phyloP scores from a whole-genome alignment of 2,888 invertebrate species.

The Crioceris asparagi region DNA sequence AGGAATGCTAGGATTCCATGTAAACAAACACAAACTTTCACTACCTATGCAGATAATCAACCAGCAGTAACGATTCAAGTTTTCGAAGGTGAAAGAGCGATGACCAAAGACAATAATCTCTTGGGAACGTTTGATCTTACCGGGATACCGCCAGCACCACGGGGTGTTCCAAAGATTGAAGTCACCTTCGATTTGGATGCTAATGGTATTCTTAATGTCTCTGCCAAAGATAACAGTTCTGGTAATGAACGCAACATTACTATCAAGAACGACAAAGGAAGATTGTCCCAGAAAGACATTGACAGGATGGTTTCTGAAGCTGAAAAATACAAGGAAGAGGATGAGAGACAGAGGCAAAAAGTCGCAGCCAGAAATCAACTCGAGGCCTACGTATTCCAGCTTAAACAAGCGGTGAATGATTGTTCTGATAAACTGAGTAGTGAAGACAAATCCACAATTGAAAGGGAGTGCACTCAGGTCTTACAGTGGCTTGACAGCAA shows the following conservation, averaged over 20 bases:
- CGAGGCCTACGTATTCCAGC: constrained; percentile 57
- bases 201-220: constrained; percentile 56
- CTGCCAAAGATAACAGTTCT: constrained; percentile 47
- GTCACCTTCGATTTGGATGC: constrained; percentile 66
- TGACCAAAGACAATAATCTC: constrained; percentile 71
- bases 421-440: constrained; percentile 51
- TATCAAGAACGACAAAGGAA: constrained; percentile 73
- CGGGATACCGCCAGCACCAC: constrained; percentile 60
- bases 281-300: constrained; percentile 71
- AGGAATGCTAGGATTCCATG: constrained; percentile 45
- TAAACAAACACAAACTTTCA: constrained; percentile 46
- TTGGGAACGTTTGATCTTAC: constrained; percentile 54
- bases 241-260: constrained; percentile 63
- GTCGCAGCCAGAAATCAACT: constrained; percentile 61
- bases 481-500: constrained; percentile 60
- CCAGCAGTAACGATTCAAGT: constrained; percentile 49
- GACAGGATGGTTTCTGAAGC: constrained; percentile 69
- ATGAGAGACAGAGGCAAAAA: constrained; percentile 55
- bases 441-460: constrained; percentile 50
- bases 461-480: constrained; percentile 44
- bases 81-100: constrained; percentile 62
- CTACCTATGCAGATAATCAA: constrained; percentile 58
- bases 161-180: constrained; percentile 57
- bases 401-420: constrained; percentile 55
- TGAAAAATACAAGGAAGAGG: constrained; percentile 61